Conservation (phyloP, 2,797 vertebrate species). For the Catharus ustulatus region DNA sequence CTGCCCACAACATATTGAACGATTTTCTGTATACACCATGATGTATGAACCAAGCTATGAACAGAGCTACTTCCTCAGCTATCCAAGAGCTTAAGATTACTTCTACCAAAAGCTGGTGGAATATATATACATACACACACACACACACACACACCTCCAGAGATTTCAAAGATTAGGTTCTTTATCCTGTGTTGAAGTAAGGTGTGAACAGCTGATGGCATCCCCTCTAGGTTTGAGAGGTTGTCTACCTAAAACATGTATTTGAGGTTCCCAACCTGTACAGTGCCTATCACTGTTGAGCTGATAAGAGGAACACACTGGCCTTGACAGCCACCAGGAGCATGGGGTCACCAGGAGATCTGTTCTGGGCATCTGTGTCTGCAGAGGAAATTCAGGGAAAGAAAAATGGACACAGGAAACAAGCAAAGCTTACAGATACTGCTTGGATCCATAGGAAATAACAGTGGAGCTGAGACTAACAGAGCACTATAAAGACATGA, state of each 20-base stretch:
- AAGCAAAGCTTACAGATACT: not conserved
- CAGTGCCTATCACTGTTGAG: not conserved
- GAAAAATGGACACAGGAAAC: not conserved
- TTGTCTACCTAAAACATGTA: not conserved
- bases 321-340: not conserved
- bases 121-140: fast-evolving
- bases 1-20: no score
- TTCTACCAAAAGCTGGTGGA: not conserved
- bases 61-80: not conserved
- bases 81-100: not conserved
- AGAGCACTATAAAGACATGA: not conserved
- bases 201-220: not conserved
- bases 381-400: not conserved
- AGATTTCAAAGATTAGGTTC: not conserved
- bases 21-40: not conserved
- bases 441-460: not conserved
- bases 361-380: not conserved
- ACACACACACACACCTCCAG: not conserved
- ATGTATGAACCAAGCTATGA: not conserved
- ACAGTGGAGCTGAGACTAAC: not conserved
- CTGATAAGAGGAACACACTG: not conserved
- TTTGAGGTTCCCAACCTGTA: not conserved
- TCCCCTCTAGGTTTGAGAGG: not conserved
- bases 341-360: not conserved
- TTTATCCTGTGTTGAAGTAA: not conserved